Percentiles rank a stretch among this genome's conserved stretches.
phyloP scores from a whole-genome alignment of 23 tunicate species.

The Ciona savignyi region DNA sequence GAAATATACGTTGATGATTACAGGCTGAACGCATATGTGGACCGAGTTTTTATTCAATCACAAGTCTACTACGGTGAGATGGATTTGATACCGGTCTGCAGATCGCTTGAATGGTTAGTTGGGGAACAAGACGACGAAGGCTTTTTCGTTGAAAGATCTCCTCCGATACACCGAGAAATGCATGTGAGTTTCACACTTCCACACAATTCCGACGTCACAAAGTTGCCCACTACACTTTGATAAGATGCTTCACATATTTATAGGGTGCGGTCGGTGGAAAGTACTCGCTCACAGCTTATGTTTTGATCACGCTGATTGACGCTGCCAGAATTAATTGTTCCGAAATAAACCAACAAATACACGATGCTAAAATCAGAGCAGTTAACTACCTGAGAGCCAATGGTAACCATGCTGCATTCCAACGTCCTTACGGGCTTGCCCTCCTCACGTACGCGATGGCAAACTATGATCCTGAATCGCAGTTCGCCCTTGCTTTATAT shows the following conservation, averaged over 20 bases:
- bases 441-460: slow-evolving; percentile 48
- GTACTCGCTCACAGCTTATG: slow-evolving; percentile 41
- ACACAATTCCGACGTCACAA: no score
- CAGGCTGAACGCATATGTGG: slow-evolving; percentile 55
- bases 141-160: slow-evolving; percentile 22
- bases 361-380: slow-evolving; percentile 2
- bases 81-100: slow-evolving; percentile 46
- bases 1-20: no score
- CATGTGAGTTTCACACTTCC: slow-evolving; percentile 83
- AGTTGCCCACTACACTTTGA: no score
- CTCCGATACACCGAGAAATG: slow-evolving; percentile 56
- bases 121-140: slow-evolving; percentile 49
- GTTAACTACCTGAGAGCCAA: slow-evolving; percentile 13
- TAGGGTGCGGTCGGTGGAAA: slow-evolving; percentile 11
- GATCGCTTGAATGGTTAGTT: slow-evolving; percentile 53
- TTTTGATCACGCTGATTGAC: slow-evolving; percentile 25
- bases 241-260: no score
- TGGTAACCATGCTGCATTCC: slow-evolving; percentile 7
- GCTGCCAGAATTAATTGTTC: neutral
- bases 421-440: slow-evolving; percentile 35
- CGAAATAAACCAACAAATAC: slow-evolving; percentile 8
- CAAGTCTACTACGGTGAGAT: slow-evolving; percentile 44
- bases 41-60: slow-evolving; percentile 59
- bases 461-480: slow-evolving; percentile 20
- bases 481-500: slow-evolving; percentile 10